phyloP scores from a whole-genome alignment of 2,113 vertebrate genomes.

The Odobenus rosmarus region DNA sequence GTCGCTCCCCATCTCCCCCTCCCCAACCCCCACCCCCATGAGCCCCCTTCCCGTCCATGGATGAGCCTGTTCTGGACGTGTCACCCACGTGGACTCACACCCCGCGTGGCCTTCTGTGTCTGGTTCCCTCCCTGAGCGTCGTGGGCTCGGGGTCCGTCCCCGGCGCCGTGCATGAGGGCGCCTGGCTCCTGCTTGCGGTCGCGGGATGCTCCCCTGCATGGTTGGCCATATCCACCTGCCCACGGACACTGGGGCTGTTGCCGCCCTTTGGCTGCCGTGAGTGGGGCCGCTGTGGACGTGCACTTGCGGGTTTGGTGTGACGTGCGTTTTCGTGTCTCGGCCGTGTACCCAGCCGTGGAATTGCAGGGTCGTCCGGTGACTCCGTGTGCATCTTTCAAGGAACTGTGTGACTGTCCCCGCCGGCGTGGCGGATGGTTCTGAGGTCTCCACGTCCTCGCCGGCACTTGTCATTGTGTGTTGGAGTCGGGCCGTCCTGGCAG shows the following conservation, averaged over 20 bases:
- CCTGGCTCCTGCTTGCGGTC: no score
- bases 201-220: fast-evolving
- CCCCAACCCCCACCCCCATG: not conserved
- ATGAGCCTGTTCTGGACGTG: not conserved
- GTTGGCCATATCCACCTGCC: not conserved
- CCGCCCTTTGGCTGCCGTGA: no score
- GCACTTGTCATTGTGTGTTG: not conserved
- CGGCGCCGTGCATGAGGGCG: fast-evolving
- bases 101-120: not conserved
- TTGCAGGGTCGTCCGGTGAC: not conserved
- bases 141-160: not conserved
- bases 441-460: not conserved
- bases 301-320: not conserved
- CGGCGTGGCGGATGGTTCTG: not conserved
- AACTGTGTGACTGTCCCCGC: not conserved
- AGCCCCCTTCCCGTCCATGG: not conserved
- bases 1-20: not conserved
- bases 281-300: not conserved
- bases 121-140: not conserved
- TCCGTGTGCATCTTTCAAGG: not conserved
- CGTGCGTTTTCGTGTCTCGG: not conserved
- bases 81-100: not conserved
- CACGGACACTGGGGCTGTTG: no score
- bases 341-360: not conserved
- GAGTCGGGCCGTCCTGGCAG: not conserved